Evolutionary conservation across 2,797 vertebrate species (phyloP), one percentile per base, ranked within the genome.

Genomic region (Poeciliopsis turneri): DNA sequence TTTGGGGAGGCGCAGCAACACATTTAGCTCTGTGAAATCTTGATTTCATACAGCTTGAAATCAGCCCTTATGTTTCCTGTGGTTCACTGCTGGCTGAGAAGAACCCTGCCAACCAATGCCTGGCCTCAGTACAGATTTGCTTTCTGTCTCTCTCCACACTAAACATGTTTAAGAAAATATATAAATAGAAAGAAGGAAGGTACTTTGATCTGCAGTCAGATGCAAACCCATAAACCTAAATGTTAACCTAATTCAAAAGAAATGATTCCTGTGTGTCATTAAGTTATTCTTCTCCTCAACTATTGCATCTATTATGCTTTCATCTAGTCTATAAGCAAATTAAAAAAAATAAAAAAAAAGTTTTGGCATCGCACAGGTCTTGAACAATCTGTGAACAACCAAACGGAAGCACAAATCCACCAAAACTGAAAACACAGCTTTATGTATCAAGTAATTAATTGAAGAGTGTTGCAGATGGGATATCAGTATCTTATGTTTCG

Each of bases 21-120:
- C 70, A n/a, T 73, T 41, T 78, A 84, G 75, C 83, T 79, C 59
- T 66, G 77, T 80, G 76, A 87, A 85, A 87, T 89, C 75, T 78
- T n/a, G 77, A 82, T 87, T 80, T 87, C 75, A 83, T 25, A 71
- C 81, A 33, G 78, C 77, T 33, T 76, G 13, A 84, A 75, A 82
- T 75, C 45, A 1, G 46, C 80, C 72, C 66, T 77, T 80, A 53
- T 78, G 49, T 57, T 82, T 78, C 25, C 57, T 23, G 45, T 51
- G 61, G 74, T 51, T 78, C 66, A 12, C 36, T 13, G 76, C 76
- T 23, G 72, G 33, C 73, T 15, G 61, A 30, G 76, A 55, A 74
- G 75, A 80, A 20, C 53, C 75, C 66, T 61, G 75, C 84, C 80
- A 84, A 79, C 72, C 61, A 0, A 10, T 20, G 33, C 7, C 69